A percentile compares a stretch with the other conserved stretches of the same genome.
These are phyloP conservation scores for Paracentrotus lividus DNA, from an alignment of 53 echinoderm and acorn worm species.

Conservation along the genomic window DNA sequence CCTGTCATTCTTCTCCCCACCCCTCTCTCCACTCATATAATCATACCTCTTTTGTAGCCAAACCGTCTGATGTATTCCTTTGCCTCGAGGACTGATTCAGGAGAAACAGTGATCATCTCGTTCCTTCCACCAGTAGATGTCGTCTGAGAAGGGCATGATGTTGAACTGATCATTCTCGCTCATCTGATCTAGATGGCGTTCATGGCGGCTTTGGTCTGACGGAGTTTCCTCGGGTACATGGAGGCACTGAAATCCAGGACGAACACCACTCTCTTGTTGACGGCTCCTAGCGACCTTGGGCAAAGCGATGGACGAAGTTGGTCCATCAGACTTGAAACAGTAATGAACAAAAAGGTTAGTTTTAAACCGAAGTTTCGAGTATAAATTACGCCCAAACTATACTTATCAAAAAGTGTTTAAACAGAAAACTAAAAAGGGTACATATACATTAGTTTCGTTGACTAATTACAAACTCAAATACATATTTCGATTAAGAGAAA, in stretches of 20 bases:
- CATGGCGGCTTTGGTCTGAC: conserved; percentile 91
- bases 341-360: background rate
- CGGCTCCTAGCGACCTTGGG: conserved; percentile 78
- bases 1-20: too few species aligned
- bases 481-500: too few species aligned
- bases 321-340: conserved; percentile 79
- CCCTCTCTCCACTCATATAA: too few species aligned
- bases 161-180: conserved; percentile 88
- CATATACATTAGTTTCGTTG: too few species aligned
- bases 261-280: conserved; percentile 88
- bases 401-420: too few species aligned
- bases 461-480: too few species aligned
- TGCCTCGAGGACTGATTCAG: conserved; percentile 77
- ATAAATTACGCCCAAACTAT: background rate
- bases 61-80: conserved; percentile 80
- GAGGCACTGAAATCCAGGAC: conserved; percentile 96
- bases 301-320: conserved; percentile 92
- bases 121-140: conserved; percentile 81
- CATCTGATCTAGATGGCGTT: conserved; percentile 84
- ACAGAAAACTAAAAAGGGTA: too few species aligned
- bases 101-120: conserved; percentile 75
- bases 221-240: conserved; percentile 90
- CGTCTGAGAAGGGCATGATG: conserved; percentile 91
- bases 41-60: conserved; percentile 41
- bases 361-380: background rate